Base-by-base conservation (phyloP, 1,140 invertebrate species). In the Temnothorax nylanderi region DNA sequence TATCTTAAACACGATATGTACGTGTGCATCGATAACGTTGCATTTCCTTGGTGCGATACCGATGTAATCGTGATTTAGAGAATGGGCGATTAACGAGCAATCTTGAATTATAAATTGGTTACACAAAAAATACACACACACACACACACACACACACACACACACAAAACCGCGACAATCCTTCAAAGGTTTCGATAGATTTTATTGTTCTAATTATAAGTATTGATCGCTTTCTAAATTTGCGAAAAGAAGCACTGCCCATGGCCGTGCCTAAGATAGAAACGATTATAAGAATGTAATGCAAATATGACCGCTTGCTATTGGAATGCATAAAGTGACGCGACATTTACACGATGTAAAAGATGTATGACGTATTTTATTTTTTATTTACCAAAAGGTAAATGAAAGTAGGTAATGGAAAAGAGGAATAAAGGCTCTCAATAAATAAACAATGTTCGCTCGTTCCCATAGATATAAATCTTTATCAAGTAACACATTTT, bases 171-270 rank as follows among this genome's bases (percentile, higher is more conserved):
- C 18, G 34, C 54, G 80, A 82, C 69, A 74, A 75, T 84, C 54
- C 13, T 44, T 16, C 7, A 44, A 47, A 21, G 5, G 21, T 82
- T 71, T 60, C 26, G 13, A 47, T 75, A 58, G 41, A 60, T 34
- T 60, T 74, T 41, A 41, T 51, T 49, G 16, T 74, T 84, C n/a
- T 8, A 74, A 11, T 71, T 71, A 56, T 69, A 71, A 71, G 67
- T 67, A 47, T 60, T 47, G n/a, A 18, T 58, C 11, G 26, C 47
- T 74, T 47, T 49, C 11, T 32, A 8, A 65, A 49, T 49, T 84
- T 34, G 1, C 16, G 41, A 74, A 74, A 75, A 69, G 65, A 37
- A 60, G 41, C 69, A 74, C 80, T 84, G 80, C 69, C 80, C 54
- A 26, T 37, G 69, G 41, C 51, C 32, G 69, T 84, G 69, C 51